Base-by-base conservation (phyloP, 2,113 vertebrate genomes). In the Alectura lathami region DNA sequence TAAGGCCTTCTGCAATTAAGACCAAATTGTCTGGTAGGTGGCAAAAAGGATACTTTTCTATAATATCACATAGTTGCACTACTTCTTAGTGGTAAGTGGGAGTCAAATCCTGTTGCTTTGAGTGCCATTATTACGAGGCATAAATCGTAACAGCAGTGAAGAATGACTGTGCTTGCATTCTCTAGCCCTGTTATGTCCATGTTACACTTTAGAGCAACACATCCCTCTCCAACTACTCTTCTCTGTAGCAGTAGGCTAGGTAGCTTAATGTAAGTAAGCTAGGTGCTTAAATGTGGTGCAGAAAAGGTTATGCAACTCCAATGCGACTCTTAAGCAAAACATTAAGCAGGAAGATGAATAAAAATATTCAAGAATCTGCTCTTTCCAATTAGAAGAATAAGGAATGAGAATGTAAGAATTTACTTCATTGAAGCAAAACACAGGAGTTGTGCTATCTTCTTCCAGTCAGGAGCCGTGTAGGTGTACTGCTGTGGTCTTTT, bases 401-500 rank as follows among this genome's bases (percentile, higher is more conserved):
- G 16, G 9, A 84, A 23, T n/a, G 17, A 63, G 8, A 34, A 43
- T 24, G 20, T 20, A 45, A 69, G 11, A 10, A 9, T 43, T 57
- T 17, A 14, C 14, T 67, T 54, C 22, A 48, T 36, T 16, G 8
- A 73, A 60, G 45, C 43, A 26, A 36, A 53, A 23, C 11, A 13
- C 6, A 14, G 17, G 22, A 70, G 18, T 26, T 59, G 21, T 2
- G 2, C 26, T 53, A 22, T 59, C 17, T 48, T 32, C 24, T 9
- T n/a, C n/a, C 36, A 15, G 17, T 29, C 3, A 3, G 29, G 30
- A 64, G n/a, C 38, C 40, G 13, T 0, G 4, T 8, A 14, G 27
- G 1, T 0, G 18, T 57, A 56, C 48, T 64, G 13, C 43, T 2
- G 1, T 22, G 13, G 30, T 47, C 24, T n/a, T n/a, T 17, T 40